Percentiles rank a stretch among this genome's conserved stretches.
Evolutionary conservation across 2,797 vertebrate genomes (phyloP).

Genomic region (Odontamblyopus rebecca): DNA sequence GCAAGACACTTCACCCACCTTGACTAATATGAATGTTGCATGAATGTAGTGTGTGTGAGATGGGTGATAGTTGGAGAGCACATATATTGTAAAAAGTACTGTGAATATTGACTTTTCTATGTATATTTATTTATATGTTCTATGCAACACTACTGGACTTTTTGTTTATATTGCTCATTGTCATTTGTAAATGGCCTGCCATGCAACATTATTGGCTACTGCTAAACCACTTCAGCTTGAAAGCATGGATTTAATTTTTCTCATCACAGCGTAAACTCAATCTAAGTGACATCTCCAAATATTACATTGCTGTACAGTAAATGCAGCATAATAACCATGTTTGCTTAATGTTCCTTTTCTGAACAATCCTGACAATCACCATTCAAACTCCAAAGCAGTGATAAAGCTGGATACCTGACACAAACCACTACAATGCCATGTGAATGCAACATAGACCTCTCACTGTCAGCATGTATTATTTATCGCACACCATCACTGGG

Average conservation of each 20-base stretch:
- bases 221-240: too few relatives aligned
- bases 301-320: background rate
- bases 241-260: too few relatives aligned
- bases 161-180: background rate
- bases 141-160: background rate
- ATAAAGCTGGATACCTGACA: background rate
- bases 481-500: background rate
- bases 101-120: background rate
- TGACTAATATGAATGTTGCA: too few relatives aligned
- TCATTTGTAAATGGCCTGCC: background rate
- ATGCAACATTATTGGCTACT: too few relatives aligned
- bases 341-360: background rate
- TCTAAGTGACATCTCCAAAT: background rate
- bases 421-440: background rate
- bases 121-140: background rate
- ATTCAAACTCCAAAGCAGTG: background rate
- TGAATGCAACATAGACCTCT: constrained; percentile 2
- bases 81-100: too few relatives aligned
- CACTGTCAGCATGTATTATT: constrained; percentile 1
- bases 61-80: too few relatives aligned
- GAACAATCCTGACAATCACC: background rate
- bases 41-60: too few relatives aligned
- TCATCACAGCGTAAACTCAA: too few relatives aligned
- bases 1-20: too few relatives aligned
- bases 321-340: background rate